These are phyloP conservation scores for Amblyornis subalaris DNA, from an alignment of 2,113 vertebrate genomes.

Conservation along the genomic window DNA sequence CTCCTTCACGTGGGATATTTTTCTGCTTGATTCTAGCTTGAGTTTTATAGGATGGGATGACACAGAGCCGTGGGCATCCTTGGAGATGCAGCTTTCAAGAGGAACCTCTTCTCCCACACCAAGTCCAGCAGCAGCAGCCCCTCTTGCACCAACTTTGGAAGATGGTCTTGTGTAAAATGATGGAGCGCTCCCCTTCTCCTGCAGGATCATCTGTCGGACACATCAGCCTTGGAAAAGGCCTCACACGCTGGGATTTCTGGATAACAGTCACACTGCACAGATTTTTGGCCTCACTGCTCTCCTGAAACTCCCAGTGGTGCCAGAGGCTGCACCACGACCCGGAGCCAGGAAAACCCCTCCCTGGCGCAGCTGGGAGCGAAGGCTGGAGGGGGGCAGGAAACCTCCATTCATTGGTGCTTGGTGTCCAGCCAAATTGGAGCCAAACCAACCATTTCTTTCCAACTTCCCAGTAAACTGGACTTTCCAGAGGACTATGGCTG, in stretches of 20 bases:
- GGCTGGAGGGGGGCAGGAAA: neutral
- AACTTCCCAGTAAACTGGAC: neutral
- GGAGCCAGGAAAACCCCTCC: neutral
- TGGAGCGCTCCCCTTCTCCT: neutral
- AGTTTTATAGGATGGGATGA: neutral
- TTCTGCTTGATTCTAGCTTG: neutral
- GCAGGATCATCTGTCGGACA: fast-evolving
- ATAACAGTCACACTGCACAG: neutral
- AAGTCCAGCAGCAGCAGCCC: neutral
- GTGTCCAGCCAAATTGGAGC: constrained; percentile 4
- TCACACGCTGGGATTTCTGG: neutral
- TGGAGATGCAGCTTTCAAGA: fast-evolving
- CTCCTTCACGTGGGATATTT: fast-evolving
- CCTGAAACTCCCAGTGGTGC: fast-evolving
- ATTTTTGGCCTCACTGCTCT: fast-evolving
- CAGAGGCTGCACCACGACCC: fast-evolving
- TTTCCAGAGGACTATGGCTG: neutral
- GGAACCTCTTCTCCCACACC: neutral
- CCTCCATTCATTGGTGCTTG: neutral
- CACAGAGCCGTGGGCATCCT: neutral
- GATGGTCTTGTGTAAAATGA: fast-evolving
- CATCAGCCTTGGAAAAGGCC: neutral
- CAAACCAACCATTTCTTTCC: neutral
- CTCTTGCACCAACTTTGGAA: neutral
- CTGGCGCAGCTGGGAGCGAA: neutral